Percentiles rank a stretch among this genome's conserved stretches.
phyloP scores from a whole-genome alignment of 2,113 vertebrate genomes.

The Pachycephala philippinensis region DNA sequence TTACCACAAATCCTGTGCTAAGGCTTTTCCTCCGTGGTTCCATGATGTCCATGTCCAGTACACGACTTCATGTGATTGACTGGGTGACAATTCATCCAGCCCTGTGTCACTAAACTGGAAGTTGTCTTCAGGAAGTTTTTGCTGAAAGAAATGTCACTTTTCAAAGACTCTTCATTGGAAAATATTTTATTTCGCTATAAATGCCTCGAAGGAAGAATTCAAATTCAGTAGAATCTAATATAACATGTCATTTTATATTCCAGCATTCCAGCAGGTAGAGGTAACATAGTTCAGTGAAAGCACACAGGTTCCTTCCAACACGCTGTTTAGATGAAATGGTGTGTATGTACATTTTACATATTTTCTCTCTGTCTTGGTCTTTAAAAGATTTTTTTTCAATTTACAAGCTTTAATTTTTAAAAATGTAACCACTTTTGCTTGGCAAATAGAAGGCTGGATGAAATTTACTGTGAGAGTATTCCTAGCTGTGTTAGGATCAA shows the following conservation, averaged over 20 bases:
- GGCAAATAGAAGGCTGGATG: not conserved
- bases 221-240: conserved; percentile 27
- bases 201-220: not conserved
- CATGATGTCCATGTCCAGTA: not conserved
- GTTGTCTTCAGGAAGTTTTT: not conserved
- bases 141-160: conserved; percentile 13
- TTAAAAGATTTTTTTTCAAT: conserved; percentile 6
- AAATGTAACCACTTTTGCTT: not conserved
- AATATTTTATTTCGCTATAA: conserved; percentile 5
- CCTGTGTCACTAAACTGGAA: not conserved
- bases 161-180: not conserved
- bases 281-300: not conserved
- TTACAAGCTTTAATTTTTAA: conserved; percentile 39
- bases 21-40: not conserved
- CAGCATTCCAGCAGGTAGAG: conserved; percentile 7
- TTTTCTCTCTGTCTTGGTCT: not conserved
- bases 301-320: not conserved
- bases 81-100: not conserved
- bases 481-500: not conserved
- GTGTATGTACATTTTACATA: not conserved
- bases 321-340: not conserved
- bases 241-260: conserved; percentile 41
- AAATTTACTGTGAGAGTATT: not conserved
- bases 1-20: not conserved
- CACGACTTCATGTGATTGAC: not conserved